Evolutionary conservation across 37 sponge, comb jelly and placozoan genomes (phyloP).

Genomic region (Chondrosia reniformis): DNA sequence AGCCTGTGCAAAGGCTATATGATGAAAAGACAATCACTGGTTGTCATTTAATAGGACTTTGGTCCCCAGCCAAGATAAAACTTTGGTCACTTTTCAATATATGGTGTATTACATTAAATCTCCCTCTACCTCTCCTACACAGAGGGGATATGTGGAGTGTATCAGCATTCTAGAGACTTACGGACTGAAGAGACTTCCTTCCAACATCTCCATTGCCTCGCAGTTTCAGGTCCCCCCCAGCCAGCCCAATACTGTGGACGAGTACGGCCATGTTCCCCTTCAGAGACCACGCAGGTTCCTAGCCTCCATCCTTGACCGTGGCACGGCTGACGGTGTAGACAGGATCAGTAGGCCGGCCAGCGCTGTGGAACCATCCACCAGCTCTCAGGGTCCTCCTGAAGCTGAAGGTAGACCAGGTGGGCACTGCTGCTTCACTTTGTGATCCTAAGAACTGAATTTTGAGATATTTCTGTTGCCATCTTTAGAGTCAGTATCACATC

Average conservation of each 20-base stretch:
- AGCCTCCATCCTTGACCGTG: slow-evolving; percentile 12
- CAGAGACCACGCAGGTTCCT: slow-evolving; percentile 35
- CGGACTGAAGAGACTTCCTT: slow-evolving; percentile 28
- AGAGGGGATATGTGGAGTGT: slow-evolving; percentile 56
- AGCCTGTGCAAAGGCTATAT: too few species aligned
- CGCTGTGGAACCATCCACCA: slow-evolving; percentile 6
- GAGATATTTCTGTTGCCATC: too few species aligned
- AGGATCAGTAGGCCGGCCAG: not conserved
- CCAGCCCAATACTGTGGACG: slow-evolving; percentile 30
- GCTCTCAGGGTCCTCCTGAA: too few species aligned
- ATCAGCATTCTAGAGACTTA: slow-evolving; percentile 48
- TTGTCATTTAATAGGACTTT: too few species aligned
- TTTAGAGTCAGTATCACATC: too few species aligned
- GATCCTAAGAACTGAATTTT: too few species aligned
- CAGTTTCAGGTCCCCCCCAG: slow-evolving; percentile 24
- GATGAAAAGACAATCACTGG: too few species aligned
- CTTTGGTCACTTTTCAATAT: too few species aligned
- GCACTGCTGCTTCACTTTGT: too few species aligned
- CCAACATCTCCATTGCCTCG: slow-evolving; percentile 42
- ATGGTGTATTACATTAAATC: too few species aligned
- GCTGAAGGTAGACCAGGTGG: too few species aligned
- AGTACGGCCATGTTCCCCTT: slow-evolving; percentile 64
- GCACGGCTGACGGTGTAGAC: slow-evolving; percentile 16
- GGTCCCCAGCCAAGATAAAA: too few species aligned
- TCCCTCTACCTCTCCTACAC: not conserved